A percentile compares a stretch with the other conserved stretches of the same genome.
Evolutionary conservation across 2,113 vertebrate genomes (phyloP).

Genomic region (Fulica atra): DNA sequence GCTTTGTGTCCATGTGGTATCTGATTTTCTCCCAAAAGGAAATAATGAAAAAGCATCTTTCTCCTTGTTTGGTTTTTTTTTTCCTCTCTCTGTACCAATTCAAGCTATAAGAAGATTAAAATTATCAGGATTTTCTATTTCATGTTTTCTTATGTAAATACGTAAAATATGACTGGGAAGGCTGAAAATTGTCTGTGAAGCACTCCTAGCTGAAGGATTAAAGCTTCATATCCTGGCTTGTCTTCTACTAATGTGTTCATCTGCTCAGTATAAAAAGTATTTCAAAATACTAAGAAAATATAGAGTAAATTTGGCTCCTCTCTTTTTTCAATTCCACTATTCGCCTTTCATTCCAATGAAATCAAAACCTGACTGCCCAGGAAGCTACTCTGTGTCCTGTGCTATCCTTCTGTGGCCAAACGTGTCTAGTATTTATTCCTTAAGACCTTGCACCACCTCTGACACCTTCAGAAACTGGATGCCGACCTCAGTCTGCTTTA

Average conservation of each 20-base stretch:
- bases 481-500: neutral
- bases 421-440: neutral
- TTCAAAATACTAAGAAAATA: neutral
- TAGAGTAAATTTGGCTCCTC: neutral
- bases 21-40: constrained; percentile 32
- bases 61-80: neutral
- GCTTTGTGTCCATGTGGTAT: constrained; percentile 6
- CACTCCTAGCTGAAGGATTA: neutral
- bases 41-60: constrained; percentile 7
- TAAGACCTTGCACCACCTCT: neutral
- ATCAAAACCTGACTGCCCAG: neutral
- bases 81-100: neutral
- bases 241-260: neutral
- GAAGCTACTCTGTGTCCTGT: neutral
- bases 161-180: neutral
- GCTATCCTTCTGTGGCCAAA: neutral
- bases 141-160: neutral
- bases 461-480: neutral
- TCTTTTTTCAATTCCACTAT: neutral
- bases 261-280: neutral
- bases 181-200: neutral
- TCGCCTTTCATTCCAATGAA: neutral
- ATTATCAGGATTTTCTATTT: neutral
- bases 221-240: neutral
- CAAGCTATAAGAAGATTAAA: neutral